A percentile compares a stretch with the other conserved stretches of the same genome.
These are phyloP conservation scores for Drosophila neotestacea DNA, from an alignment of 2,888 invertebrate species.

Conservation along the genomic window DNA sequence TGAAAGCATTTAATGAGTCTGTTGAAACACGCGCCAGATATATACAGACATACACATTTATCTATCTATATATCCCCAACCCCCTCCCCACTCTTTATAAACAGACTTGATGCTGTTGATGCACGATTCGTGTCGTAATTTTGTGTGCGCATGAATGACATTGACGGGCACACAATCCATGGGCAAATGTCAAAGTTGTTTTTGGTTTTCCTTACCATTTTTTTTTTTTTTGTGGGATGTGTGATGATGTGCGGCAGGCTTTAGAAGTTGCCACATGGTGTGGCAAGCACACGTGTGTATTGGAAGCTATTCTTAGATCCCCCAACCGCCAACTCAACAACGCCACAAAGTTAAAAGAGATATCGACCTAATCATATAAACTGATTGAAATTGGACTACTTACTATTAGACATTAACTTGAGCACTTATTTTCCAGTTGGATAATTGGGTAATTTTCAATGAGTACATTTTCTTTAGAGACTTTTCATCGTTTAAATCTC, in stretches of 20 bases:
- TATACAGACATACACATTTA: conserved; percentile 3
- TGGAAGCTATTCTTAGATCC: conserved; percentile 45
- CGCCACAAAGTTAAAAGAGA: conserved; percentile 10
- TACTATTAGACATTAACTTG: conserved; percentile 18
- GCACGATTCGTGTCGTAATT: conserved; percentile 56
- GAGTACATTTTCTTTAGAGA: not conserved
- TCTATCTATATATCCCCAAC: conserved; percentile 5
- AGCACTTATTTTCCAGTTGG: conserved; percentile 12
- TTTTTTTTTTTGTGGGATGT: not conserved
- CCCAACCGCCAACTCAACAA: conserved; percentile 15
- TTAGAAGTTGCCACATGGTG: conserved; percentile 56
- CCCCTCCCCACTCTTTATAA: conserved; percentile 28
- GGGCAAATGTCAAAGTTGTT: conserved; percentile 72
- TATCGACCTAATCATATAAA: conserved; percentile 44
- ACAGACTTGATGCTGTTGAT: conserved; percentile 39
- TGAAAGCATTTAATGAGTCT: conserved; percentile 74
- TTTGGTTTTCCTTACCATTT: conserved; percentile 5
- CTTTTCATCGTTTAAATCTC: conserved; percentile 7
- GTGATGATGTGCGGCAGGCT: conserved; percentile 19
- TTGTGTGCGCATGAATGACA: conserved; percentile 59
- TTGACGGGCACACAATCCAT: conserved; percentile 52
- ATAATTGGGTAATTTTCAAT: conserved; percentile 25
- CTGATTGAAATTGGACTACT: conserved; percentile 36
- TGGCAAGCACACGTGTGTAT: conserved; percentile 29
- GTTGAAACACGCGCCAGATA: conserved; percentile 56